These are phyloP conservation scores for Synodontis membranacea DNA, from an alignment of 2,113 vertebrate species.

Conservation along the genomic window DNA sequence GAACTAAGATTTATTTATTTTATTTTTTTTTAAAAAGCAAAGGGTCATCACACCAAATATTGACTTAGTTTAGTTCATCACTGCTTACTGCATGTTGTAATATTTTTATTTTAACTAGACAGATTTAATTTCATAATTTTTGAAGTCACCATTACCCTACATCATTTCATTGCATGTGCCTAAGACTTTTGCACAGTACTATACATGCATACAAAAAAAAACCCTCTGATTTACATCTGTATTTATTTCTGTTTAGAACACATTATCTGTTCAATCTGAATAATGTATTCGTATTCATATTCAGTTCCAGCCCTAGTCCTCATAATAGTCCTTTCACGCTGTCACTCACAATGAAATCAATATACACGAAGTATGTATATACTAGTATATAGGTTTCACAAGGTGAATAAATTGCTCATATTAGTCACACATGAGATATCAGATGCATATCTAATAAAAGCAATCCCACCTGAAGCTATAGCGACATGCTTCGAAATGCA, in stretches of 20 bases:
- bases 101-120: no score
- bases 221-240: neutral
- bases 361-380: slow-evolving; percentile 1
- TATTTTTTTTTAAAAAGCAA: no score
- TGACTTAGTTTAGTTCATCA: no score
- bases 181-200: no score
- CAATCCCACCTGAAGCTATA: slow-evolving; percentile 24
- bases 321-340: slow-evolving; percentile 33
- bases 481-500: slow-evolving; percentile 26
- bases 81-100: no score
- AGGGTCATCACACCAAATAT: no score
- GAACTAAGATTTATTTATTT: no score
- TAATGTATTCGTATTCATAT: neutral
- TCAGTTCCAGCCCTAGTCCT: neutral
- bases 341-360: slow-evolving; percentile 1
- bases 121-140: no score
- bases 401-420: slow-evolving; percentile 36
- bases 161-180: no score
- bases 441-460: slow-evolving; percentile 41
- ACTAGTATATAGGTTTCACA: neutral
- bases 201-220: no score
- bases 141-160: no score
- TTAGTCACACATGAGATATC: slow-evolving; percentile 32
- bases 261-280: slow-evolving; percentile 8
- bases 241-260: neutral